These are phyloP conservation scores for Crocuta crocuta DNA, from an alignment of 2,113 vertebrate genomes.

Conservation along the genomic window DNA sequence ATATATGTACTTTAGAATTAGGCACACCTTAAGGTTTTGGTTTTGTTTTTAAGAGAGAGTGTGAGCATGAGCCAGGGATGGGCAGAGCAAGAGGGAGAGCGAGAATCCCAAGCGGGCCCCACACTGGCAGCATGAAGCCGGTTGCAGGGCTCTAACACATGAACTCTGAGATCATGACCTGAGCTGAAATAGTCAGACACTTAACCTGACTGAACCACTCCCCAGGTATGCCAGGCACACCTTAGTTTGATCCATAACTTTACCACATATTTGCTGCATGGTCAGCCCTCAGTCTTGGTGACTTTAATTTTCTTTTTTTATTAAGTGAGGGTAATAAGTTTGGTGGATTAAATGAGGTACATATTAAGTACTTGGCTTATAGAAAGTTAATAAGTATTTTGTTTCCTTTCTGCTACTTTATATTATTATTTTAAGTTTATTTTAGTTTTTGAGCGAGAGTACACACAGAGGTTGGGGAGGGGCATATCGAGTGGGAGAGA, in stretches of 20 bases:
- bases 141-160: no score
- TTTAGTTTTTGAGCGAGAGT: no score
- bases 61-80: no score
- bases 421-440: not conserved
- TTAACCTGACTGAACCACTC: no score
- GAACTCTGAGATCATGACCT: no score
- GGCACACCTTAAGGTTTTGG: not conserved
- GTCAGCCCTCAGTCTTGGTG: not conserved
- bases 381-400: not conserved
- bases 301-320: conserved; percentile 49
- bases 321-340: not conserved
- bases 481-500: no score
- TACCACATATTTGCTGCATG: not conserved
- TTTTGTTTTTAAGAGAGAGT: no score
- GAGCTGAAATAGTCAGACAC: no score
- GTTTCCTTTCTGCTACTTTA: not conserved
- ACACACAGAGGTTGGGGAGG: no score
- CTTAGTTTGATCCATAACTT: not conserved
- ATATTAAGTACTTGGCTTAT: not conserved
- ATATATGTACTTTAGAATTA: not conserved
- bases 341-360: not conserved
- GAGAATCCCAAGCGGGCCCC: no score
- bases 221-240: not conserved
- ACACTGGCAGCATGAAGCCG: no score
- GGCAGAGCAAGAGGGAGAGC: no score